These are phyloP conservation scores for Drosophila prolongata DNA, from an alignment of 2,888 invertebrate species.

Conservation along the genomic window DNA sequence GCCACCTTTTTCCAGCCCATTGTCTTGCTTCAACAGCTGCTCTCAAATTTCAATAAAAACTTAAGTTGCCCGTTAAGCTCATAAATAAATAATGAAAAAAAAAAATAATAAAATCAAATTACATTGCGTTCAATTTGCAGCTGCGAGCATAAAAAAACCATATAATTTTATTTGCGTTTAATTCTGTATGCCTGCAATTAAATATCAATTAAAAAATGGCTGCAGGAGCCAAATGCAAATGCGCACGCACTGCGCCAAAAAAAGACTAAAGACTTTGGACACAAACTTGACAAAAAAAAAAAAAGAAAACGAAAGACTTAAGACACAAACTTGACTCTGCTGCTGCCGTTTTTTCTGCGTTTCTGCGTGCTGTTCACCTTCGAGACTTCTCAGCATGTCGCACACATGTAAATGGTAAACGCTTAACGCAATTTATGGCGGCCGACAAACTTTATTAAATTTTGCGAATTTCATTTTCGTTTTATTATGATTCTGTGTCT, in stretches of 20 bases:
- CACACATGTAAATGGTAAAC: constrained; percentile 52
- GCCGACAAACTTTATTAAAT: constrained; percentile 77
- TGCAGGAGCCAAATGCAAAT: constrained; percentile 61
- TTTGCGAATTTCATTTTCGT: constrained; percentile 54
- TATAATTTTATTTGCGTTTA: constrained; percentile 24
- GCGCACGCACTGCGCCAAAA: constrained; percentile 53
- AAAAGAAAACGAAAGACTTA: constrained; percentile 71
- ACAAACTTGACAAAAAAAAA: constrained; percentile 23
- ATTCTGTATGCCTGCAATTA: constrained; percentile 59
- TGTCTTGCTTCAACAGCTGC: constrained; percentile 35
- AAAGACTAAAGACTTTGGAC: constrained; percentile 20
- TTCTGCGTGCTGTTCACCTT: constrained; percentile 64
- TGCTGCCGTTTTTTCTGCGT: constrained; percentile 5
- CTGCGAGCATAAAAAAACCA: constrained; percentile 35
- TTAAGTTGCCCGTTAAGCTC: constrained; percentile 20
- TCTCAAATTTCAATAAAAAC: constrained; percentile 29
- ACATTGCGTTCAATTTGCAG: constrained; percentile 35
- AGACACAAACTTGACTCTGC: constrained; percentile 59
- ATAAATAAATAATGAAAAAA: constrained; percentile 43
- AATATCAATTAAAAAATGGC: constrained; percentile 76
- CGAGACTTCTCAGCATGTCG: constrained; percentile 66
- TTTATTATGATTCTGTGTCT: constrained; percentile 24
- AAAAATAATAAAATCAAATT: constrained; percentile 44
- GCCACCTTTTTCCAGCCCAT: constrained; percentile 22
- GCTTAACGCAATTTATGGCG: constrained; percentile 66